phyloP scores from a whole-genome alignment of 2,113 vertebrate species.

The Phrynosoma blainvillii region DNA sequence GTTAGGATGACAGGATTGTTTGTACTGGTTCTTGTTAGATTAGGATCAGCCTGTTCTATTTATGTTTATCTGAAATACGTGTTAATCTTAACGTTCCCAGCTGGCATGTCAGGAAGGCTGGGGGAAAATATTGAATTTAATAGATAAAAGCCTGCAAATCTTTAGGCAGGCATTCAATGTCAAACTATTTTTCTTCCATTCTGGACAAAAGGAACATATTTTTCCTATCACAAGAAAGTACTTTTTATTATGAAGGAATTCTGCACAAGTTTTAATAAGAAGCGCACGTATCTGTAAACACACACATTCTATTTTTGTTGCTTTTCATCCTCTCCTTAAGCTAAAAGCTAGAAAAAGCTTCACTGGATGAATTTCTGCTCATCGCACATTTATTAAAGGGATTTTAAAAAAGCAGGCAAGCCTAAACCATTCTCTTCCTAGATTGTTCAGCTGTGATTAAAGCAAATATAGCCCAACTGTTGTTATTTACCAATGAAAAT shows the following conservation, averaged over 20 bases:
- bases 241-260: conserved; percentile 39
- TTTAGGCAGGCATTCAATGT: neutral
- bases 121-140: conserved; percentile 9
- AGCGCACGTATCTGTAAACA: neutral
- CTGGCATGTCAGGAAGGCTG: neutral
- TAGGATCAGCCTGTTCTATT: neutral
- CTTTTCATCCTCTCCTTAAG: conserved; percentile 42
- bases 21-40: neutral
- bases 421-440: neutral
- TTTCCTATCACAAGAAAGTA: conserved; percentile 30
- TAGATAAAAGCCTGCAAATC: conserved; percentile 18
- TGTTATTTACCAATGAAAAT: neutral
- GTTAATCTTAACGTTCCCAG: neutral
- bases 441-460: neutral
- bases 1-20: neutral
- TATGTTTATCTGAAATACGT: neutral
- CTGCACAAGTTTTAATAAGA: neutral
- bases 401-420: too few species aligned
- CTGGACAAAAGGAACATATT: neutral
- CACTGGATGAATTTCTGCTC: neutral
- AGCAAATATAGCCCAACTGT: neutral
- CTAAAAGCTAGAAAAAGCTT: neutral
- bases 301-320: neutral
- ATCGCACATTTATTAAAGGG: neutral
- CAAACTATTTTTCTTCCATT: neutral